Conservation (phyloP, 2,113 vertebrate species). For the Mesoclemmys tuberculata region DNA sequence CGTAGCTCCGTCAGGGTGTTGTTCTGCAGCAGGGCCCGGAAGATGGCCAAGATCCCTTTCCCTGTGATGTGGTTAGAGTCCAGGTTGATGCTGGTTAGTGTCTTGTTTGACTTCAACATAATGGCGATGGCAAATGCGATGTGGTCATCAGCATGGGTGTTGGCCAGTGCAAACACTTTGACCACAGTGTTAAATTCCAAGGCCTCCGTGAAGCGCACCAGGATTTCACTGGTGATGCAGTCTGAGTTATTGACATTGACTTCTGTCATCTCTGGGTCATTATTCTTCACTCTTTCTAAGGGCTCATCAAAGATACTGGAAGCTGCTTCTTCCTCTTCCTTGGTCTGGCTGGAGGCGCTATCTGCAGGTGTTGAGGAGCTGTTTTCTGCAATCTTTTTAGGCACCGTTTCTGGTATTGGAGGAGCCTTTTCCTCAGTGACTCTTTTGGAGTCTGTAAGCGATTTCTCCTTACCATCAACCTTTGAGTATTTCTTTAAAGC, state of each 20-base stretch:
- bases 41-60: conserved; percentile 95
- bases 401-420: not conserved
- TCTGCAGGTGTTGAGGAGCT: conserved; percentile 47
- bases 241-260: conserved; percentile 98
- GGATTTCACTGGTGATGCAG: conserved; percentile 92
- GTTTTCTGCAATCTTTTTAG: not conserved
- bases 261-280: conserved; percentile 85
- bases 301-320: conserved; percentile 94
- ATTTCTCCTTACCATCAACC: conserved; percentile 7
- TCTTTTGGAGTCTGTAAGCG: conserved; percentile 31
- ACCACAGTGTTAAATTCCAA: conserved; percentile 89
- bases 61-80: conserved; percentile 97
- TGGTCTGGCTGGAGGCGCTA: conserved; percentile 59
- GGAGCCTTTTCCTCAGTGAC: not conserved
- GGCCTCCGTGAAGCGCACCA: conserved; percentile 93
- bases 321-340: conserved; percentile 79
- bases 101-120: conserved; percentile 90
- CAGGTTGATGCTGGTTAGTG: conserved; percentile 92
- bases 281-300: conserved; percentile 88
- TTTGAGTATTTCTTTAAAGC: conserved; percentile 43
- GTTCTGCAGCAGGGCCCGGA: conserved; percentile 93
- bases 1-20: conserved; percentile 91
- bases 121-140: conserved; percentile 93
- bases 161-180: conserved; percentile 90
- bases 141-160: conserved; percentile 94